Conservation (phyloP, 2,888 invertebrate species). For the Caenorhabditis zanzibari region DNA sequence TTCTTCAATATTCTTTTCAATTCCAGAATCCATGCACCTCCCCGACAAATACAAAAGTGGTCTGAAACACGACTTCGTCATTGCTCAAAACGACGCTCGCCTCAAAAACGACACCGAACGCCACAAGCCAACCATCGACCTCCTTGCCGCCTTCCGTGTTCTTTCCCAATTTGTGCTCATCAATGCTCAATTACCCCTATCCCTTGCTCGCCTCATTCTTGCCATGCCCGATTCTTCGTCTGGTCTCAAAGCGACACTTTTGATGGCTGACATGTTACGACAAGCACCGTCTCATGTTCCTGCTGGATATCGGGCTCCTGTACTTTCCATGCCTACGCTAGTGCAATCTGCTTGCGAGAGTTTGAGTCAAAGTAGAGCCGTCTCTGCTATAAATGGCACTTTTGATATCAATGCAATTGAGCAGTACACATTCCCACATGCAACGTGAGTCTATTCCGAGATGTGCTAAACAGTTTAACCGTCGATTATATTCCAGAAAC, state of each 20-base stretch:
- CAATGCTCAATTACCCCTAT: conserved; percentile 77
- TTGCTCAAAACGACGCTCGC: conserved; percentile 73
- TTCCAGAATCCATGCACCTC: conserved; percentile 68
- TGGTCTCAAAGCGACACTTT: conserved; percentile 79
- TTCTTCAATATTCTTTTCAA: too few relatives aligned
- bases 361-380: conserved; percentile 60
- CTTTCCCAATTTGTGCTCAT: conserved; percentile 77
- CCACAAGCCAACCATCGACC: conserved; percentile 67
- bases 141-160: conserved; percentile 77
- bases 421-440: conserved; percentile 69
- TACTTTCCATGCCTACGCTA: conserved; percentile 76
- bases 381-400: conserved; percentile 67
- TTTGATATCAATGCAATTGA: conserved; percentile 52
- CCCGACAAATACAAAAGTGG: conserved; percentile 68
- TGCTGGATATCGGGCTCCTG: conserved; percentile 73
- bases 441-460: conserved; percentile 53
- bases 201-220: conserved; percentile 78
- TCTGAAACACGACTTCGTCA: conserved; percentile 80
- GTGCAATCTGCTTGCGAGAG: conserved; percentile 75
- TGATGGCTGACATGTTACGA: conserved; percentile 79
- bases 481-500: conserved; percentile 64
- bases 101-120: conserved; percentile 67
- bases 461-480: too few relatives aligned
- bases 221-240: conserved; percentile 77
- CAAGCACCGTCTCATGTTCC: conserved; percentile 78